Base-by-base conservation (phyloP, 1,140 invertebrate species). In the Bombyx mori region DNA sequence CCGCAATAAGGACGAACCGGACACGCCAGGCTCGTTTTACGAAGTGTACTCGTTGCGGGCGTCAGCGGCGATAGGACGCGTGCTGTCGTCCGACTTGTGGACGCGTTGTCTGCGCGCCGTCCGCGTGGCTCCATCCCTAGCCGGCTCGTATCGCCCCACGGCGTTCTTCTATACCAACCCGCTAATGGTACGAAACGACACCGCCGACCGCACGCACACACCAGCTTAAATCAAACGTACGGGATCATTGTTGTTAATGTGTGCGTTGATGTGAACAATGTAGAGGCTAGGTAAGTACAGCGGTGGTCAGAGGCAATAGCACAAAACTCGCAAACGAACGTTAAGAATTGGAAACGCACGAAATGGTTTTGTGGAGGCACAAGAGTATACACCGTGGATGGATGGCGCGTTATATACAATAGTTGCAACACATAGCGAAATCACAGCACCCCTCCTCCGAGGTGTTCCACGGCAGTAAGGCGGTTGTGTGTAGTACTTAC, bases 121-220 rank as follows among this genome's bases (percentile, higher is more conserved):
- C 50, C 69, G 71, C 54, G 79, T 81, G 54, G 71, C 79, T 22
- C 79, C 82, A 10, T 82, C 78, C 9, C 70, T 71, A 54, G 68
- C 71, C 47, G 71, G 55, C 61, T 79, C 73, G 69, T 69, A 61
- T 61, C 72, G 69, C 64, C 69, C 70, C 3, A 57, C 57, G 62
- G 73, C 69, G 54, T 68, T 70, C 43, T 81, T 71, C 66, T 82
- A 81, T 73, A 74, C 69, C 69, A 75, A 79, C 71, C 71, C 80
- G 63, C 67, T 71, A 57, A 76, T 75, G 80, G 82, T 86, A 86
- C 73, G 79, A 35, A 35, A 35, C 26, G 26, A 35, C 26, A 35
- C 26, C 26, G 26, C 26, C 26, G 4, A 5, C 26, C 26, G 26
- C 26, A 35, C 26, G 26, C 26, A 35, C 26, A 35, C 26, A 35